A percentile compares a stretch with the other conserved stretches of the same genome.
Evolutionary conservation across 2,797 vertebrate genomes (phyloP).

Genomic region (Eptatretus atami): DNA sequence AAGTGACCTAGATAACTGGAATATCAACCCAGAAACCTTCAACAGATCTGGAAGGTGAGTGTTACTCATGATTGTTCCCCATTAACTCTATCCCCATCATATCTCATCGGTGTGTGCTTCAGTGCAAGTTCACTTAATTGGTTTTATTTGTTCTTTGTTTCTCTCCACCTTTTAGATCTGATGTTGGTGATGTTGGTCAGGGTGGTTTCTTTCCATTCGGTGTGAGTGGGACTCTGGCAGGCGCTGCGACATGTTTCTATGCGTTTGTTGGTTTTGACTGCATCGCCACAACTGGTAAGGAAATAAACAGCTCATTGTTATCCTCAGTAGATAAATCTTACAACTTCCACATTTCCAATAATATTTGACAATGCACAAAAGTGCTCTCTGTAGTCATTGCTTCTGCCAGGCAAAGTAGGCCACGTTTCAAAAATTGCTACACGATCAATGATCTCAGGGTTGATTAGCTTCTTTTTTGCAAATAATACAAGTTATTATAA

Average conservation of each 20-base stretch:
- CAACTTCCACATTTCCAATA: too few relatives aligned
- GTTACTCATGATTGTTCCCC: too few relatives aligned
- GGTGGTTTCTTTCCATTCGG: conserved; percentile 83
- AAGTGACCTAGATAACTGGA: conserved; percentile 56
- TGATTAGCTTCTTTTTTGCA: neutral
- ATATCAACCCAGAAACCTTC: conserved; percentile 46
- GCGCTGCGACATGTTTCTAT: conserved; percentile 90
- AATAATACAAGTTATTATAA: neutral
- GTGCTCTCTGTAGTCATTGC: neutral
- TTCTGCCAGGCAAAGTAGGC: neutral
- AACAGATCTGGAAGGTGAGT: conserved; percentile 12
- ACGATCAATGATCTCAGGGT: neutral
- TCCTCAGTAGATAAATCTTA: too few relatives aligned
- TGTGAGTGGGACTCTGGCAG: conserved; percentile 54
- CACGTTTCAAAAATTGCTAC: neutral
- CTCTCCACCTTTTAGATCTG: too few relatives aligned
- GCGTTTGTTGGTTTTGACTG: conserved; percentile 97
- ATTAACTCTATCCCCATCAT: too few relatives aligned
- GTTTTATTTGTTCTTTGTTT: too few relatives aligned
- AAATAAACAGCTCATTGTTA: too few relatives aligned
- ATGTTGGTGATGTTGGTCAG: conserved; percentile 23
- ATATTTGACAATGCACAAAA: too few relatives aligned
- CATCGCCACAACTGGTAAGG: conserved; percentile 78
- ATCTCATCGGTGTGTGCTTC: too few relatives aligned
- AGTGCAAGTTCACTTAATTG: too few relatives aligned